Conservation (phyloP, 2,888 invertebrate species). For the Notocelia uddmanniana region DNA sequence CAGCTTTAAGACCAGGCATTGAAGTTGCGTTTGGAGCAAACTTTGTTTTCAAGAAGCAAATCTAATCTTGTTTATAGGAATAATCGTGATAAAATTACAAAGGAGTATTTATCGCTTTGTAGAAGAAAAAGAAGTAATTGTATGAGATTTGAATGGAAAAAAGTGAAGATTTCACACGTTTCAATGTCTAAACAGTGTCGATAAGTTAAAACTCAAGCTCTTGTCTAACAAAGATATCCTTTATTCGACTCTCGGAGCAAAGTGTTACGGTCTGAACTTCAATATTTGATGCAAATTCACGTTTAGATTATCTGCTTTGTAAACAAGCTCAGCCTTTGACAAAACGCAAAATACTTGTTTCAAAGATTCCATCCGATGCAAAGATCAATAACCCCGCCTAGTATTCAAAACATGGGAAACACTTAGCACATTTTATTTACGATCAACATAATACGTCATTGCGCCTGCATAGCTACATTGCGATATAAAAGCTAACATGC, state of each 20-base stretch:
- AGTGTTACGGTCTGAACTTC: neutral
- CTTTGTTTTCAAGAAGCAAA: neutral
- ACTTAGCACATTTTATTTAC: neutral
- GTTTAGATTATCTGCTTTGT: neutral
- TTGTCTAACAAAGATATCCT: neutral
- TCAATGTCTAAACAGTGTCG: slow-evolving; percentile 49
- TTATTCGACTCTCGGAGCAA: neutral
- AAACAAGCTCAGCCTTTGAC: slow-evolving; percentile 8
- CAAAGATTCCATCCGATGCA: neutral
- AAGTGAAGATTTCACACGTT: slow-evolving; percentile 62
- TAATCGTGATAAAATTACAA: slow-evolving; percentile 70
- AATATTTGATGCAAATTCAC: slow-evolving; percentile 1
- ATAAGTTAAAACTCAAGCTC: slow-evolving; percentile 51
- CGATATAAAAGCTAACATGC: too few relatives aligned
- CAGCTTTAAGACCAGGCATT: slow-evolving; percentile 29
- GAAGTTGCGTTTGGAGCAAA: neutral
- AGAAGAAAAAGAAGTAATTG: slow-evolving; percentile 65
- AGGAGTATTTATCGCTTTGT: slow-evolving; percentile 62
- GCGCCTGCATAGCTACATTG: too few relatives aligned
- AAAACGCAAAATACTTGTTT: slow-evolving; percentile 1
- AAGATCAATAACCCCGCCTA: slow-evolving; percentile 4
- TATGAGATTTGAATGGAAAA: slow-evolving; percentile 60
- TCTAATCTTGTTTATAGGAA: slow-evolving; percentile 51
- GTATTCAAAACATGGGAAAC: neutral
- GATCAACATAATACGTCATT: too few relatives aligned